Base-by-base conservation (phyloP, 1,140 invertebrate species). In the Pogonomyrmex barbatus region DNA sequence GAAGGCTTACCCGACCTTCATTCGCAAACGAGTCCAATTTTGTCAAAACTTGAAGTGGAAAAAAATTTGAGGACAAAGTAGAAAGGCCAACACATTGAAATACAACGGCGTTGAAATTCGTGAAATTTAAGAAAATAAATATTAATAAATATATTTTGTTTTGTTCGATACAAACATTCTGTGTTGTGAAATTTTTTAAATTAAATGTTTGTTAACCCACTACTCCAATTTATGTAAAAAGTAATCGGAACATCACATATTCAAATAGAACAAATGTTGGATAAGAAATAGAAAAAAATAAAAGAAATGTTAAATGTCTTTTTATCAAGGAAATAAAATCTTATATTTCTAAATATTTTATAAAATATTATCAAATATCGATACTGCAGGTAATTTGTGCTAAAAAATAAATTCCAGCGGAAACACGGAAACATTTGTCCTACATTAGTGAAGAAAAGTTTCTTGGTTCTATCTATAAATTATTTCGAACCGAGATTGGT, bases 21-120 rank as follows among this genome's bases (percentile, higher is more conserved):
- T 75, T 88, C 79, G 87, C 68, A 39, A 70, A 73, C 60, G 45
- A 60, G 58, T 42, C 56, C 68, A 86, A 70, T 88, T 86, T 82
- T 50, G 36, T 76, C 39, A 39, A 76, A 56, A 30, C 24, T 81
- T 30, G 52, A 36, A 50, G 84, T 12, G 65, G 54, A 60, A 60
- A 45, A 24, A 68, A 62, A 52, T 62, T 30, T 8, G 54, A 62
- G n/a, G 1, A 12, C 14, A 10, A 24, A 52, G 14, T n/a, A 45
- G 12, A 6, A 52, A 65, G 36, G 24, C 2, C 24, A 24, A 24
- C 0, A 24, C 24, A 24, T 24, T 24, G 24, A 24, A 24, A 24
- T 24, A 24, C 24, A 24, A 42, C 6, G 10, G 17, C 10, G 6
- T 47, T 68, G 10, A 62, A 71, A 71, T 45, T 39, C 63, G n/a